phyloP scores from a whole-genome alignment of 2,113 vertebrate genomes.

The Stegostoma tigrinum region DNA sequence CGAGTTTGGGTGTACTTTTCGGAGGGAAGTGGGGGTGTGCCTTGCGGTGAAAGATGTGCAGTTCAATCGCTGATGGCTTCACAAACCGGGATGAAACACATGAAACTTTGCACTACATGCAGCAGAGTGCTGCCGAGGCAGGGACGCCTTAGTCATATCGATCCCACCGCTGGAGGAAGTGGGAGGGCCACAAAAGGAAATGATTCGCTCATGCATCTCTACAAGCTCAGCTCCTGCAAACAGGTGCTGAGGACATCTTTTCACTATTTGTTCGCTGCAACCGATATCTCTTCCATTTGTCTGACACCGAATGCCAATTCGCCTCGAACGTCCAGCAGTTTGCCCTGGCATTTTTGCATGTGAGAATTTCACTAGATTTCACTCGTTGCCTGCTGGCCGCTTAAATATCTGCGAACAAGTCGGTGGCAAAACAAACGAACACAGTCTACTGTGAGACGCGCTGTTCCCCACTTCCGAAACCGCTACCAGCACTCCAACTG shows the following conservation, averaged over 20 bases:
- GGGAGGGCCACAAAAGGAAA: not conserved
- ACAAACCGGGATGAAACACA: too few relatives aligned
- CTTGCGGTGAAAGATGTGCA: too few relatives aligned
- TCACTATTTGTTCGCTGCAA: not conserved
- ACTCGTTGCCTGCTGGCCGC: not conserved
- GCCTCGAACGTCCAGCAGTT: not conserved
- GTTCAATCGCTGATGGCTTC: too few relatives aligned
- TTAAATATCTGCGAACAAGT: fast-evolving
- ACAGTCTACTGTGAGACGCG: too few relatives aligned
- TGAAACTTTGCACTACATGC: not conserved
- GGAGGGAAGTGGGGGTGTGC: too few relatives aligned
- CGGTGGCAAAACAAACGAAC: not conserved
- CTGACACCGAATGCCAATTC: not conserved
- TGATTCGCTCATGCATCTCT: not conserved
- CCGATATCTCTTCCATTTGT: not conserved
- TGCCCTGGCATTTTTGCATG: not conserved
- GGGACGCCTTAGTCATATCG: not conserved
- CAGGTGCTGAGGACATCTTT: not conserved
- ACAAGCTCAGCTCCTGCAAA: not conserved
- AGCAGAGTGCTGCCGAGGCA: not conserved
- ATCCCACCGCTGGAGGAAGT: not conserved
- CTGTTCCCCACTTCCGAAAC: not conserved
- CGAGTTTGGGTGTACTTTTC: too few relatives aligned
- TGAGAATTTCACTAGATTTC: not conserved
- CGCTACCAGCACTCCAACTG: not conserved